Evolutionary conservation across 92 coral and sea anemone species (phyloP).

Genomic region (Hydrozoanthus gracilis): DNA sequence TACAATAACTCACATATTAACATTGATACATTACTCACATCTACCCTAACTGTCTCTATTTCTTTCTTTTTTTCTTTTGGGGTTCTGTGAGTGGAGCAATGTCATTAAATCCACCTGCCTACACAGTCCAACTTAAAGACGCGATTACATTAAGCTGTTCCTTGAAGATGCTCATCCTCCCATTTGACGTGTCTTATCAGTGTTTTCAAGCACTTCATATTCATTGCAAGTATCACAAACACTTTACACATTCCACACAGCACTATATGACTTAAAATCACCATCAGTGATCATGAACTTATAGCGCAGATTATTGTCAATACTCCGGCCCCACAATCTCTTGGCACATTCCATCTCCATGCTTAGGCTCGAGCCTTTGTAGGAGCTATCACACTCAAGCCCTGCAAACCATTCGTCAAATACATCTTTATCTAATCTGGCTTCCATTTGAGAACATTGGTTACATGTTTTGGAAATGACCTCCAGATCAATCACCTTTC

Average conservation of each 20-base stretch:
- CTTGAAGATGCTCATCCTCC: conserved; percentile 39
- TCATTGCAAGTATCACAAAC: conserved; percentile 41
- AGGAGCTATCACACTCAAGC: conserved; percentile 3
- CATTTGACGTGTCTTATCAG: conserved; percentile 24
- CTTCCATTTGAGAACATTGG: conserved; percentile 11
- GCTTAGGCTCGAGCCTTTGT: conserved; percentile 8
- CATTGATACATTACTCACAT: neutral
- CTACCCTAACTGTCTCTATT: too few relatives aligned
- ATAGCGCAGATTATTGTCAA: conserved; percentile 11
- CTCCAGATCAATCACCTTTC: conserved; percentile 16
- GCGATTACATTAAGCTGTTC: too few relatives aligned
- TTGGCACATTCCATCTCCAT: conserved; percentile 42
- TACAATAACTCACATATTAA: conserved; percentile 28
- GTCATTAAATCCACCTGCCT: too few relatives aligned
- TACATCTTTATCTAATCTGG: conserved; percentile 4
- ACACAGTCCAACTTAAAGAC: conserved; percentile 51
- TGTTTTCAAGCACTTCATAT: conserved; percentile 52
- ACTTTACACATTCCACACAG: conserved; percentile 45
- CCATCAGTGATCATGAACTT: conserved; percentile 53
- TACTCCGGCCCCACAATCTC: conserved; percentile 33
- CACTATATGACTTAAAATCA: conserved; percentile 42
- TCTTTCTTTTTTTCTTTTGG: too few relatives aligned
- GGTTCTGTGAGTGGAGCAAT: too few relatives aligned
- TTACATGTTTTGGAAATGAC: conserved; percentile 13
- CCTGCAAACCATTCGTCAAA: conserved; percentile 23